phyloP scores from a whole-genome alignment of 2,888 invertebrate genomes.

The Protophormia terraenovae region DNA sequence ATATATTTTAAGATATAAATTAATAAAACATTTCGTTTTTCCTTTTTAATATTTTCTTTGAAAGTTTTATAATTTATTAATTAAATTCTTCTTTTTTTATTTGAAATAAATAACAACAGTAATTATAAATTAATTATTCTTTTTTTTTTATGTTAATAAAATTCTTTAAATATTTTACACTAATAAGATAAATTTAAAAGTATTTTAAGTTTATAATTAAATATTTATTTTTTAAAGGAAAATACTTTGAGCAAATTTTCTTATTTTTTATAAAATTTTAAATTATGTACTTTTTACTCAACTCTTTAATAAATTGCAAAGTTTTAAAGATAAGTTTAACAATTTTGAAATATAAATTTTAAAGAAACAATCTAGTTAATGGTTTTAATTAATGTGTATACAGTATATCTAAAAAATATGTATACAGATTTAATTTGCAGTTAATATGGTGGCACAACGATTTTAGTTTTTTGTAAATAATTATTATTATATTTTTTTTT shows the following conservation, averaged over 20 bases:
- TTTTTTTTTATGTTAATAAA: conserved; percentile 14
- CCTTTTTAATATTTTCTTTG: background rate
- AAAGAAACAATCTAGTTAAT: too few relatives aligned
- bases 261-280: background rate
- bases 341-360: too few relatives aligned
- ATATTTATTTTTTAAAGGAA: background rate
- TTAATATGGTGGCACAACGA: conserved; percentile 4
- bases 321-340: background rate
- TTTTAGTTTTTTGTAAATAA: background rate
- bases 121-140: conserved; percentile 31
- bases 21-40: too few relatives aligned
- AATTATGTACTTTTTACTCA: background rate
- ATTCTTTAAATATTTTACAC: conserved; percentile 33
- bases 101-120: conserved; percentile 50
- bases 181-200: conserved; percentile 17
- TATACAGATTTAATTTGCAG: background rate
- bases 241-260: conserved; percentile 30
- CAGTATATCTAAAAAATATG: background rate
- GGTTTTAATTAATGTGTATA: background rate
- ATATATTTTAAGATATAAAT: too few relatives aligned
- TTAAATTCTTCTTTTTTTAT: conserved; percentile 39
- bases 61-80: conserved; percentile 36
- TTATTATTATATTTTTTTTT: background rate
- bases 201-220: background rate
- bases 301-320: background rate